Evolutionary conservation across 1,140 invertebrate species (phyloP).

Genomic region (Drosophila guanche): DNA sequence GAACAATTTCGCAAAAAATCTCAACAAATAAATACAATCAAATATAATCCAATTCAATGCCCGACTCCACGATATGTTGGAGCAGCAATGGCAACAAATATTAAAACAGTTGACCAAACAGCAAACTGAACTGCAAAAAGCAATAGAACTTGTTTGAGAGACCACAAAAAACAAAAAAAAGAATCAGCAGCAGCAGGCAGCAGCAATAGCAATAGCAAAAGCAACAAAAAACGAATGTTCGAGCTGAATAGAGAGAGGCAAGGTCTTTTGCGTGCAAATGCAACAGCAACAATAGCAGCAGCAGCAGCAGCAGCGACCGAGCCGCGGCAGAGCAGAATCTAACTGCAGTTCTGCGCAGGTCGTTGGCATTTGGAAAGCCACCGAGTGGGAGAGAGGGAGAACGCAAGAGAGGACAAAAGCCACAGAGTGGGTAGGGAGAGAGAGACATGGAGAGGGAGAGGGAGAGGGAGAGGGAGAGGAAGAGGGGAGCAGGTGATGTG

Average conservation of each 20-base stretch:
- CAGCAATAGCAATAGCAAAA: background rate
- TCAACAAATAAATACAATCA: conserved; percentile 22
- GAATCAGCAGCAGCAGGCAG: background rate
- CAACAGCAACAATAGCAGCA: conserved; percentile 39
- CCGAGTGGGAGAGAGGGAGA: conserved; percentile 15
- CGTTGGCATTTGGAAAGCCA: conserved; percentile 62
- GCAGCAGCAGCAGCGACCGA: background rate
- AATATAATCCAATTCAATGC: conserved; percentile 61
- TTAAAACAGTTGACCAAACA: conserved; percentile 74
- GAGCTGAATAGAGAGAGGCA: conserved; percentile 52
- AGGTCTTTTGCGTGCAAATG: conserved; percentile 78
- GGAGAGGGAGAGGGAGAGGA: conserved; percentile 4
- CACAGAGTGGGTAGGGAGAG: background rate
- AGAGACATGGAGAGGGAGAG: conserved; percentile 9
- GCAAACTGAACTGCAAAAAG: conserved; percentile 7
- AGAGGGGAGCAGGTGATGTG: conserved; percentile 38
- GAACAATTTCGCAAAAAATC: conserved; percentile 19
- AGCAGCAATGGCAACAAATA: conserved; percentile 62
- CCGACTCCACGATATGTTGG: too few relatives aligned
- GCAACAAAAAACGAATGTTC: too few relatives aligned
- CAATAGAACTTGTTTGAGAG: conserved; percentile 58
- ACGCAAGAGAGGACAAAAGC: conserved; percentile 5
- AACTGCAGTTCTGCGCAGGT: conserved; percentile 80
- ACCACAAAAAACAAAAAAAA: conserved; percentile 53
- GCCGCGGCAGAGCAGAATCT: conserved; percentile 42